Evolutionary conservation across 1,140 invertebrate genomes (phyloP).

Genomic region (Drosophila pseudoananassae): DNA sequence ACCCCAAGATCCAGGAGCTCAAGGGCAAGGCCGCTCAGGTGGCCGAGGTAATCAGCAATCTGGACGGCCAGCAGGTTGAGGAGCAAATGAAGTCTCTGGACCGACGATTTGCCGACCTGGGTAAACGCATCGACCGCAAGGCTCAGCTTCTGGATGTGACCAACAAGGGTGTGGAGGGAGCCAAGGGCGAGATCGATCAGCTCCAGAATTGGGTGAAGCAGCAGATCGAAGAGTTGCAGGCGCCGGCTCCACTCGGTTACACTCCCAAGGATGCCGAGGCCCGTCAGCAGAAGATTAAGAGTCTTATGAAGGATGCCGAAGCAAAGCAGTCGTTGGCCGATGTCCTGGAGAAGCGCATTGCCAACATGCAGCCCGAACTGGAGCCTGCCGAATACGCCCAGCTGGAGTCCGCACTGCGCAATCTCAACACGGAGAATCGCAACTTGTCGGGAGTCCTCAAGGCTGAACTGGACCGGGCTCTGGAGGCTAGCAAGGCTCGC

Average conservation of each 20-base stretch:
- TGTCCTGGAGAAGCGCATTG: slow-evolving; percentile 92
- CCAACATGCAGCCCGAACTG: slow-evolving; percentile 93
- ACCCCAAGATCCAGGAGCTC: slow-evolving; percentile 88
- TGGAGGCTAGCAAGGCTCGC: slow-evolving; percentile 88
- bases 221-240: slow-evolving; percentile 88
- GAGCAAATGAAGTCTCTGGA: slow-evolving; percentile 94
- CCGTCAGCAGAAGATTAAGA: slow-evolving; percentile 88
- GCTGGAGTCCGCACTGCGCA: slow-evolving; percentile 88
- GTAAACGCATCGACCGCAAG: slow-evolving; percentile 93
- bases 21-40: slow-evolving; percentile 89
- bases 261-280: slow-evolving; percentile 91
- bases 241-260: slow-evolving; percentile 89
- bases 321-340: slow-evolving; percentile 92
- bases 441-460: slow-evolving; percentile 89
- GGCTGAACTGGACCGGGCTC: slow-evolving; percentile 89
- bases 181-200: slow-evolving; percentile 89
- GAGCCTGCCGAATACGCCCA: slow-evolving; percentile 91
- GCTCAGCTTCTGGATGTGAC: slow-evolving; percentile 91
- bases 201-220: slow-evolving; percentile 92
- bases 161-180: slow-evolving; percentile 91
- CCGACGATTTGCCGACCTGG: slow-evolving; percentile 91
- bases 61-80: slow-evolving; percentile 95
- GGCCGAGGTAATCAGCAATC: slow-evolving; percentile 91
- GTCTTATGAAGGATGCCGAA: slow-evolving; percentile 92
- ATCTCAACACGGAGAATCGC: slow-evolving; percentile 89